Conservation (phyloP, 1,140 invertebrate genomes). For the Cotesia vestalis region DNA sequence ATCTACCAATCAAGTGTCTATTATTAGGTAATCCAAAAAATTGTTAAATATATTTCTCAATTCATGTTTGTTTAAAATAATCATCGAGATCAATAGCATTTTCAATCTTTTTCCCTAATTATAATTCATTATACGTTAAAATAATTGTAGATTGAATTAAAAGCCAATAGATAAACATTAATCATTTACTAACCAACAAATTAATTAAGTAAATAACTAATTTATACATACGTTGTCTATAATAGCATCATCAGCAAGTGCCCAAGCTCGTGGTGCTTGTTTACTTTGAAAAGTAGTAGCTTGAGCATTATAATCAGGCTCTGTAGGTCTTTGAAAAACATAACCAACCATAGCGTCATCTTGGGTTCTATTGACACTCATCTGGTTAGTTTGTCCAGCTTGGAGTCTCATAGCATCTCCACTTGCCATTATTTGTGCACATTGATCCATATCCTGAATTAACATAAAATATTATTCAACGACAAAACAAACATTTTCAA, state of each 20-base stretch:
- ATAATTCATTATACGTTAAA: no score
- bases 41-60: no score
- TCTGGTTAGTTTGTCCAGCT: conserved; percentile 62
- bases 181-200: no score
- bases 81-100: no score
- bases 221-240: conserved; percentile 72
- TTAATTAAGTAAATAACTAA: not conserved
- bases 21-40: no score
- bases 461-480: conserved; percentile 5
- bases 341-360: conserved; percentile 89
- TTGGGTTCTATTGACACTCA: conserved; percentile 70
- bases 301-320: conserved; percentile 75
- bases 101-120: no score
- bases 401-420: conserved; percentile 62
- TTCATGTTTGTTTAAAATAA: no score
- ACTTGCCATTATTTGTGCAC: conserved; percentile 63
- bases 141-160: no score
- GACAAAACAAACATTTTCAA: not conserved
- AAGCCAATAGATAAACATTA: no score
- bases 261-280: conserved; percentile 75
- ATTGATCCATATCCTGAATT: conserved; percentile 59
- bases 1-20: no score
- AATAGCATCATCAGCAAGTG: conserved; percentile 81
- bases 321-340: conserved; percentile 83
- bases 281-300: conserved; percentile 71